These are phyloP conservation scores for Copidosoma floridanum DNA, from an alignment of 1,140 invertebrate species.

Conservation along the genomic window DNA sequence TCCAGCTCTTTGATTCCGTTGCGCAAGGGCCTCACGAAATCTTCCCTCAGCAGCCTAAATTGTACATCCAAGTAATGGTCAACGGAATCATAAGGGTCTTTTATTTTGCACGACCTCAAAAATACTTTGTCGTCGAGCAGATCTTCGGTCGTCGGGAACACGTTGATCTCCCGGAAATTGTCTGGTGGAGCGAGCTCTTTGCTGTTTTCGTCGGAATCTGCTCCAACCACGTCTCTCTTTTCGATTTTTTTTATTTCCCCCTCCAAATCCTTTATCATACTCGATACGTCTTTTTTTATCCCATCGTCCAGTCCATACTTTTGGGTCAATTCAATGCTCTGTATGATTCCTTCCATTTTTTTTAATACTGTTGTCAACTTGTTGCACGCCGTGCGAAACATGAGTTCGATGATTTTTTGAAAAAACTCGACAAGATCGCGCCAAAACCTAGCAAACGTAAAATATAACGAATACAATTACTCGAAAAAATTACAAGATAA, in stretches of 20 bases:
- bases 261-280: not conserved
- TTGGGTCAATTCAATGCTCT: not conserved
- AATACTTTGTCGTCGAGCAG: not conserved
- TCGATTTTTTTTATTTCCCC: not conserved
- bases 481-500: too few species aligned
- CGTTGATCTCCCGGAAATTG: not conserved
- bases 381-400: not conserved
- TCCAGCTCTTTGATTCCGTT: constrained; percentile 53
- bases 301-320: not conserved
- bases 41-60: constrained; percentile 73
- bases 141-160: constrained; percentile 1
- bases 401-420: not conserved
- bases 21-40: constrained; percentile 65
- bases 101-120: constrained; percentile 61
- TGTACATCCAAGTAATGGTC: constrained; percentile 78
- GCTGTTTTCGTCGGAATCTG: too few species aligned
- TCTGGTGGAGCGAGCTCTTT: not conserved
- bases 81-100: constrained; percentile 62
- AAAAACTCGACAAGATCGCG: not conserved
- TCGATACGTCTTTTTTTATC: not conserved
- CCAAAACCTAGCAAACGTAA: too few species aligned
- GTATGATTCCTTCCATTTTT: not conserved
- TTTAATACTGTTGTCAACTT: not conserved
- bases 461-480: too few species aligned
- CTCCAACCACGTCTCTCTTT: too few species aligned